phyloP scores from a whole-genome alignment of 2,797 vertebrate genomes.

The Myotis daubentonii region DNA sequence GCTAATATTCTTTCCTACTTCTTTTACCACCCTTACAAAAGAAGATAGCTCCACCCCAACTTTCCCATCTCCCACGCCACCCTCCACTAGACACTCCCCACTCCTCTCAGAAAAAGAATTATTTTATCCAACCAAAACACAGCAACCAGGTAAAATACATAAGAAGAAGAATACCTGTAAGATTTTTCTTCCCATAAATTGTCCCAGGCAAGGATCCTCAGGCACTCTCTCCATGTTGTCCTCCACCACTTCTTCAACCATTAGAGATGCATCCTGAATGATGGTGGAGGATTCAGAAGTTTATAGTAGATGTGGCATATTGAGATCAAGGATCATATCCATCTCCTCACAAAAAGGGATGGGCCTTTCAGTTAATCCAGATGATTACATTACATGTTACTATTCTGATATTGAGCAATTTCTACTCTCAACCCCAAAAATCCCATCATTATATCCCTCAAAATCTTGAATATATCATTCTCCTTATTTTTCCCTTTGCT shows the following conservation, averaged over 20 bases:
- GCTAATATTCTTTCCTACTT: slow-evolving; percentile 30
- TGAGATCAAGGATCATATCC: slow-evolving; percentile 73
- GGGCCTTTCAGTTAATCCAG: slow-evolving; percentile 50
- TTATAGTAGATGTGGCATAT: slow-evolving; percentile 74
- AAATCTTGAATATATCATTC: neutral
- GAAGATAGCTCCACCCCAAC: neutral
- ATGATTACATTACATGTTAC: slow-evolving; percentile 61
- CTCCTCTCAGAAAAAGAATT: neutral
- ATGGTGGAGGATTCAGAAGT: slow-evolving; percentile 78
- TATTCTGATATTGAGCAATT: slow-evolving; percentile 42
- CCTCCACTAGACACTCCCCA: neutral
- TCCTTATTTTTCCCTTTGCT: slow-evolving; percentile 11
- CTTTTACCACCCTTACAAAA: slow-evolving; percentile 35
- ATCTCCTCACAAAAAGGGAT: slow-evolving; percentile 71
- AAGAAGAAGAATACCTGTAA: slow-evolving; percentile 76
- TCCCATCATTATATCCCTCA: neutral
- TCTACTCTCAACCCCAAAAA: slow-evolving; percentile 42
- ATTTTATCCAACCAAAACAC: slow-evolving; percentile 43
- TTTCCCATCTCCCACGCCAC: neutral
- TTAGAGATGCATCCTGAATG: slow-evolving; percentile 78
- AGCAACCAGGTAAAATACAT: slow-evolving; percentile 62
- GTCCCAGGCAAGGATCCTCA: slow-evolving; percentile 69
- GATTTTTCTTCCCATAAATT: slow-evolving; percentile 72
- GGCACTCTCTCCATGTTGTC: slow-evolving; percentile 63
- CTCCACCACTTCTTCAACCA: slow-evolving; percentile 76